Evolutionary conservation across 2,797 vertebrate species (phyloP), one percentile per base, ranked within the genome.

Genomic region (Taeniopygia guttata): DNA sequence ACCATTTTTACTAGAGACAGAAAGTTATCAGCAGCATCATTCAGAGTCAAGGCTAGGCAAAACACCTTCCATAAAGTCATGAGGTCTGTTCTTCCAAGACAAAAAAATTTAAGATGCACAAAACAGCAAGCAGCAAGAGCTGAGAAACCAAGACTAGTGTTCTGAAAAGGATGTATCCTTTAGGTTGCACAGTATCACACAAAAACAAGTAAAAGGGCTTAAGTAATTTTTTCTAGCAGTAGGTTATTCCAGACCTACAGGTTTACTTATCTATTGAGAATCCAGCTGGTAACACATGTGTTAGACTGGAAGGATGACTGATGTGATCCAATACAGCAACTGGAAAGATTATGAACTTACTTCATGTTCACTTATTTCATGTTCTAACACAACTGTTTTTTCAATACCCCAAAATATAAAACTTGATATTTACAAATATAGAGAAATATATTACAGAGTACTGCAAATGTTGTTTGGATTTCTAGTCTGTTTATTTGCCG

Each of bases 401-500:
- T 68, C 54, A 12, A 87, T 43, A 81, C 0, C 3, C 5, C 0
- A 70, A 82, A 79, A 85, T 59, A 49, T 6, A 66, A 66, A 81
- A 69, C 9, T 42, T 66, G 7, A 2, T 80, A 63, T 84, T 93
- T 79, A 93, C 34, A 94, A 90, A 69, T 36, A 62, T 0, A 62
- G 38, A 60, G 19, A 1, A 2, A 80, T 63, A 72, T 12, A 84
- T 68, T 83, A 55, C 30, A 77, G 52, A 81, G 30, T 48, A 67
- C 34, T 78, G 30, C 54, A 83, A 89, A 64, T 15, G 72, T 6
- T 70, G 54, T 70, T 83, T 34, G 20, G 16, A 89, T 89, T 92
- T 91, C 32, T 84, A 48, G 60, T 72, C 49, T 73, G n/a, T 51
- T 74, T 69, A 67, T 77, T 73, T 84, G 67, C 30, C 67, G 74